phyloP scores from a whole-genome alignment of 2,113 vertebrate species.

The Vireo altiloquus region DNA sequence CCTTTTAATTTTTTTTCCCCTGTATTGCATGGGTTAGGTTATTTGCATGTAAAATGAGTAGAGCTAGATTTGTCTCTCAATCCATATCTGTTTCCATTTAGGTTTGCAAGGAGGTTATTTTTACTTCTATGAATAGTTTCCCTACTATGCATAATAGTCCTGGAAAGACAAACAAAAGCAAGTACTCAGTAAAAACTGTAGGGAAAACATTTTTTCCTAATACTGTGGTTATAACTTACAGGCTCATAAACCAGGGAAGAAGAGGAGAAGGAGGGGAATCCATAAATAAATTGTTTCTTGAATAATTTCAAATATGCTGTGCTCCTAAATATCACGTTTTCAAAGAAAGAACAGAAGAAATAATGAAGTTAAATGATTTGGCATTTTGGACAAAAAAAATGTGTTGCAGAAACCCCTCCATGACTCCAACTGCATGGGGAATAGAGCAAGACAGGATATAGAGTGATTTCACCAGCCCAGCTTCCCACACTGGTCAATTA shows the following conservation, averaged over 20 bases:
- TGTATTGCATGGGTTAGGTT: neutral
- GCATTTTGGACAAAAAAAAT: neutral
- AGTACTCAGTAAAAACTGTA: conserved; percentile 11
- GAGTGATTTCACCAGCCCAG: neutral
- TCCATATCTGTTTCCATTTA: conserved; percentile 35
- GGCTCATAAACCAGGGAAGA: neutral
- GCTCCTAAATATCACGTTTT: neutral
- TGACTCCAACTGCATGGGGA: neutral
- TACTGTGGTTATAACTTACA: neutral
- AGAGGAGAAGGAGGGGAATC: neutral
- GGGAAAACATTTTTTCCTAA: neutral
- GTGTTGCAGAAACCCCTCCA: neutral
- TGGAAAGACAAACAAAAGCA: conserved; percentile 47
- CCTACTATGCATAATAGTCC: conserved; percentile 31
- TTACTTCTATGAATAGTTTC: conserved; percentile 30
- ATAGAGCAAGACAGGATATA: neutral
- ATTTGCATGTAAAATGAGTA: conserved; percentile 67
- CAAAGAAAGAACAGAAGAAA: neutral
- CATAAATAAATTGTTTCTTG: neutral
- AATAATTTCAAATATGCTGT: neutral
- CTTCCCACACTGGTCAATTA: neutral
- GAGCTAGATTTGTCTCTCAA: conserved; percentile 17
- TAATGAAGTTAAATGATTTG: neutral
- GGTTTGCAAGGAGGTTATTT: conserved; percentile 55
- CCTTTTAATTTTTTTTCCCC: neutral